phyloP scores from a whole-genome alignment of 2,797 vertebrate species.

The Synanceia verrucosa region DNA sequence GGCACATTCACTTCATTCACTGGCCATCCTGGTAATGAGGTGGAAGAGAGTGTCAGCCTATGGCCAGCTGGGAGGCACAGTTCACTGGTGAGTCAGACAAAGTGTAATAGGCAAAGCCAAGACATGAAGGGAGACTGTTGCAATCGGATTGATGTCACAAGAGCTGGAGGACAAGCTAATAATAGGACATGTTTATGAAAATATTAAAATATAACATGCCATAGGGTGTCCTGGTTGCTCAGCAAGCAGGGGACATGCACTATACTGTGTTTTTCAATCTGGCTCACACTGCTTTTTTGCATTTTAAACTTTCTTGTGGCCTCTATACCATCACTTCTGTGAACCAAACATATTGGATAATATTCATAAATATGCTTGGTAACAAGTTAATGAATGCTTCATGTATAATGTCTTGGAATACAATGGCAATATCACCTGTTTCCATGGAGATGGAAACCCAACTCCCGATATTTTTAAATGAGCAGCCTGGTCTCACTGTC shows the following conservation, averaged over 20 bases:
- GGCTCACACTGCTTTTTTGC: constrained; percentile 15
- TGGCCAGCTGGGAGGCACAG: constrained; percentile 75
- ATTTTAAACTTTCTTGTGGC: not conserved
- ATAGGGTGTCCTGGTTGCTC: constrained; percentile 61
- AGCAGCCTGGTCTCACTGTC: not conserved
- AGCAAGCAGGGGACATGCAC: constrained; percentile 28
- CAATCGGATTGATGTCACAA: constrained; percentile 73
- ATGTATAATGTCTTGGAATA: not conserved
- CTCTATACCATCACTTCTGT: not conserved
- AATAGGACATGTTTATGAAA: constrained; percentile 78
- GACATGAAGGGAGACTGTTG: constrained; percentile 66
- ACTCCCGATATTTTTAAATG: not conserved
- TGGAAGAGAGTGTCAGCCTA: constrained; percentile 70
- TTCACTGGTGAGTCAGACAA: constrained; percentile 77
- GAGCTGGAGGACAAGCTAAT: constrained; percentile 76
- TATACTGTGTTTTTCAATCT: constrained; percentile 50
- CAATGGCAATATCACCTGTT: not conserved
- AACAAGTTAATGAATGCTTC: not conserved
- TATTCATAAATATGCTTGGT: not conserved
- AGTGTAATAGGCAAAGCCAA: constrained; percentile 74
- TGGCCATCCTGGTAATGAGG: constrained; percentile 76
- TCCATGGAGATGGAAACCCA: not conserved
- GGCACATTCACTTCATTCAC: constrained; percentile 62
- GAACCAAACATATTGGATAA: not conserved
- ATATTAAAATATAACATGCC: constrained; percentile 72